phyloP scores from a whole-genome alignment of 2,888 invertebrate species.

The Xestia c-nigrum region DNA sequence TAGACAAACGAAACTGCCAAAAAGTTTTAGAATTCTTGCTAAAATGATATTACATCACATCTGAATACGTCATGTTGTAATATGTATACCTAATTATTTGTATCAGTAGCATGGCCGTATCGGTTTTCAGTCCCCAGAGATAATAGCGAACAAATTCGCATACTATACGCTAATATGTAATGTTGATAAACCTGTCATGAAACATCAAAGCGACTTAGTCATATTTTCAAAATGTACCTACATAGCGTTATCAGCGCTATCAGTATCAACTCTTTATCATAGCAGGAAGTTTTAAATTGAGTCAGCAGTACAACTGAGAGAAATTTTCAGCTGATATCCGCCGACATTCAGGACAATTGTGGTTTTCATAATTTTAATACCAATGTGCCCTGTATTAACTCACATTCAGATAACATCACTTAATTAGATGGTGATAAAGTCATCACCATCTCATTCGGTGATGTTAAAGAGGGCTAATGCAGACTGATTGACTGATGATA shows the following conservation, averaged over 20 bases:
- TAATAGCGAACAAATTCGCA: constrained; percentile 35
- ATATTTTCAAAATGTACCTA: constrained; percentile 36
- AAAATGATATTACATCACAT: constrained; percentile 31
- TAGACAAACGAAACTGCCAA: background rate
- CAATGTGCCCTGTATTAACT: background rate
- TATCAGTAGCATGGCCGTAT: constrained; percentile 55
- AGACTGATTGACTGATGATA: too few relatives aligned
- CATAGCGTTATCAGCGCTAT: constrained; percentile 18
- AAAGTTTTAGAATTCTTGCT: background rate
- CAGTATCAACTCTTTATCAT: constrained; percentile 41
- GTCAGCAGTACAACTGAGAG: constrained; percentile 8
- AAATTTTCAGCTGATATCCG: constrained; percentile 8
- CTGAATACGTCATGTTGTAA: constrained; percentile 21
- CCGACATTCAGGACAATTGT: background rate
- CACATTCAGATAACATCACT: background rate
- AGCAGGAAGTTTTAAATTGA: constrained; percentile 34
- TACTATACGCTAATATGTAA: constrained; percentile 17
- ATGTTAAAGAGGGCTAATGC: too few relatives aligned
- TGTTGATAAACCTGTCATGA: constrained; percentile 46
- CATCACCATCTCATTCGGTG: too few relatives aligned
- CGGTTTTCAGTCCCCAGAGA: constrained; percentile 37
- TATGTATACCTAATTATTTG: constrained; percentile 35
- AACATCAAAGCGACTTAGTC: constrained; percentile 29
- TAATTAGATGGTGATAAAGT: background rate
- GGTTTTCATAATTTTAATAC: background rate